phyloP scores from a whole-genome alignment of 2,888 invertebrate genomes.

The Lysandra bellargus region DNA sequence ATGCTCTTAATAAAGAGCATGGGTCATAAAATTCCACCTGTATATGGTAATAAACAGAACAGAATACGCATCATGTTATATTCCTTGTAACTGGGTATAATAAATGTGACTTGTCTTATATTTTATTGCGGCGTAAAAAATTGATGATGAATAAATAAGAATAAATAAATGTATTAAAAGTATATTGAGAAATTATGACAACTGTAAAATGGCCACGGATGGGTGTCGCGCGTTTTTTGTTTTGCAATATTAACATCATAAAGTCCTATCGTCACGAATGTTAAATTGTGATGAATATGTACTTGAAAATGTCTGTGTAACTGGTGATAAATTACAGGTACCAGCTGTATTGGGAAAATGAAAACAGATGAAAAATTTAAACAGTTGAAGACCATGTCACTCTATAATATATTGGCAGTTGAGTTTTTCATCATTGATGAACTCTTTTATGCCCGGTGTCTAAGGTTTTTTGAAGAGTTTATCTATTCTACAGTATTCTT shows the following conservation, averaged over 20 bases:
- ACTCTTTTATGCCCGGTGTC: too few species aligned
- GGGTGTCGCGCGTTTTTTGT: conserved; percentile 1
- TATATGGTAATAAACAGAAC: not conserved
- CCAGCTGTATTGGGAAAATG: not conserved
- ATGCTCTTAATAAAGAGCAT: not conserved
- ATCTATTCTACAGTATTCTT: too few species aligned
- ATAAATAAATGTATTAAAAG: not conserved
- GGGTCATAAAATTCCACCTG: not conserved
- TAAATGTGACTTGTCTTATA: not conserved
- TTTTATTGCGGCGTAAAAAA: conserved; percentile 3
- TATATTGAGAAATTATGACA: conserved; percentile 22
- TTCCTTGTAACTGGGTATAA: not conserved
- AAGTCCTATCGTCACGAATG: not conserved
- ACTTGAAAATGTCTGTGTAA: not conserved
- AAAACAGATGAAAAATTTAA: not conserved
- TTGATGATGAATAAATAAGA: conserved; percentile 15
- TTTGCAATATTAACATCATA: conserved; percentile 11
- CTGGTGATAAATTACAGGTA: not conserved
- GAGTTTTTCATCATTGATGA: too few species aligned
- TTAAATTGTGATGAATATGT: conserved; percentile 4
- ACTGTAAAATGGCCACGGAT: not conserved
- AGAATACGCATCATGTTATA: not conserved
- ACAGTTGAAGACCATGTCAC: too few species aligned
- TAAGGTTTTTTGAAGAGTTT: too few species aligned
- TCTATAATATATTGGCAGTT: too few species aligned